Conservation (phyloP, 2,113 vertebrate genomes). For the Zosterops borbonicus region DNA sequence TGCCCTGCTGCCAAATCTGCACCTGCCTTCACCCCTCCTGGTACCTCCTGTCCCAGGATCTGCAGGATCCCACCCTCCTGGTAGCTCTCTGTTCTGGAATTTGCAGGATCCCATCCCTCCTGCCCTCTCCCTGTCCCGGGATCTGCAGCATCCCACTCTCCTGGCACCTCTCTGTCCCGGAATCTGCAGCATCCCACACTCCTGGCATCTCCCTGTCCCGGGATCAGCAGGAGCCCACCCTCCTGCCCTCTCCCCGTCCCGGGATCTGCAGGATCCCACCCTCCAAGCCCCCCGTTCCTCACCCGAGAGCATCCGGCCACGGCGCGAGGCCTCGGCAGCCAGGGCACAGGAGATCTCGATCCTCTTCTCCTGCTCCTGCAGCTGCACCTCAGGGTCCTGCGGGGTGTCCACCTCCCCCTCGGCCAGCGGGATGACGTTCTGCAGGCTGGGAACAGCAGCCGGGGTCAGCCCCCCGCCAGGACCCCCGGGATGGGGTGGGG, state of each 20-base stretch:
- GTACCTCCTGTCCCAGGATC: rapidly evolving
- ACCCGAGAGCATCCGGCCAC: constrained; percentile 94
- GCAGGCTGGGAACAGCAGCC: constrained; percentile 77
- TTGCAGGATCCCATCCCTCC: too few relatives aligned
- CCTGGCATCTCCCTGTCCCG: background rate
- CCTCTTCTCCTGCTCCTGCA: constrained; percentile 95
- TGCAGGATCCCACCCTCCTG: too few relatives aligned
- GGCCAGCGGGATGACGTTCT: constrained; percentile 86
- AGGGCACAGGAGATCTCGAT: constrained; percentile 95
- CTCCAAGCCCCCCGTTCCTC: constrained; percentile 10
- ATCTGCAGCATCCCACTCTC: background rate
- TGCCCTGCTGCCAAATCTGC: background rate
- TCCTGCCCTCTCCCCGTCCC: rapidly evolving
- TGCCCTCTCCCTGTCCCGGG: too few relatives aligned
- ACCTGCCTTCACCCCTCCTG: background rate
- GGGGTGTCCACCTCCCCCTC: constrained; percentile 85
- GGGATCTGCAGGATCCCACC: rapidly evolving
- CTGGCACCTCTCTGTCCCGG: rapidly evolving
- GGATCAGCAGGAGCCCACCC: background rate
- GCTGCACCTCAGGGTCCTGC: constrained; percentile 84
- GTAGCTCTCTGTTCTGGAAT: rapidly evolving
- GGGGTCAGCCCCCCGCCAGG: background rate
- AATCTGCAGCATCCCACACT: background rate
- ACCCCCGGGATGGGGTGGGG: background rate
- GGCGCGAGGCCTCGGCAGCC: constrained; percentile 92